Evolutionary conservation across 2,113 vertebrate species (phyloP).

Genomic region (Glareola pratincola): DNA sequence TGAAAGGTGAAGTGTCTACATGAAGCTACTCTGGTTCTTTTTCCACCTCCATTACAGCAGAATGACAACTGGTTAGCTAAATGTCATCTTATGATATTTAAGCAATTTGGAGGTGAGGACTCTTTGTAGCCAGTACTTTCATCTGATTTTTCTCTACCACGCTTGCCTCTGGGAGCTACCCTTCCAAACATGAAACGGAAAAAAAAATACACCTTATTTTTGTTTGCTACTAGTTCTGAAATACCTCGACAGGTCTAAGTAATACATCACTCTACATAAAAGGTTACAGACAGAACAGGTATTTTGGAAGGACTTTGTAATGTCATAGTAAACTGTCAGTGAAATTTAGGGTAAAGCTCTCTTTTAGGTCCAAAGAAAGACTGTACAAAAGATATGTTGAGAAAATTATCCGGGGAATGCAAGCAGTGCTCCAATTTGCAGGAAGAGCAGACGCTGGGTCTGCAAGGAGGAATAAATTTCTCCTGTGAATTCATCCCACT

Average conservation of each 20-base stretch:
- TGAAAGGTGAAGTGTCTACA: not conserved
- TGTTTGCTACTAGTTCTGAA: constrained; percentile 25
- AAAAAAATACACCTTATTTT: not conserved
- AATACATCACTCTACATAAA: not conserved
- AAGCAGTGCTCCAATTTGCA: not conserved
- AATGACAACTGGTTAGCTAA: not conserved
- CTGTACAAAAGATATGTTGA: not conserved
- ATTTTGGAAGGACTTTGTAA: constrained; percentile 6
- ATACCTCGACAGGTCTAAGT: not conserved
- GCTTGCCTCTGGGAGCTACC: not conserved
- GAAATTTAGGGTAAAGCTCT: constrained; percentile 4
- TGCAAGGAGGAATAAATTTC: constrained; percentile 2
- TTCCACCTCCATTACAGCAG: not conserved
- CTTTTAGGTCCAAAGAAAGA: not conserved
- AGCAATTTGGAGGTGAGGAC: not conserved
- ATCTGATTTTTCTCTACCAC: not conserved
- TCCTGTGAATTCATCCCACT: not conserved
- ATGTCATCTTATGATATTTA: not conserved
- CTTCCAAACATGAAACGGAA: not conserved
- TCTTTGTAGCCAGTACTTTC: not conserved
- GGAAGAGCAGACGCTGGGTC: not conserved
- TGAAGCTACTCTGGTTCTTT: not conserved
- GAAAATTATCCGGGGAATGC: not conserved
- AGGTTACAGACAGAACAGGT: not conserved
- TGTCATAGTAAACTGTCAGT: not conserved